Conservation (phyloP, 2,797 vertebrate species). For the Hemibagrus guttatus region DNA sequence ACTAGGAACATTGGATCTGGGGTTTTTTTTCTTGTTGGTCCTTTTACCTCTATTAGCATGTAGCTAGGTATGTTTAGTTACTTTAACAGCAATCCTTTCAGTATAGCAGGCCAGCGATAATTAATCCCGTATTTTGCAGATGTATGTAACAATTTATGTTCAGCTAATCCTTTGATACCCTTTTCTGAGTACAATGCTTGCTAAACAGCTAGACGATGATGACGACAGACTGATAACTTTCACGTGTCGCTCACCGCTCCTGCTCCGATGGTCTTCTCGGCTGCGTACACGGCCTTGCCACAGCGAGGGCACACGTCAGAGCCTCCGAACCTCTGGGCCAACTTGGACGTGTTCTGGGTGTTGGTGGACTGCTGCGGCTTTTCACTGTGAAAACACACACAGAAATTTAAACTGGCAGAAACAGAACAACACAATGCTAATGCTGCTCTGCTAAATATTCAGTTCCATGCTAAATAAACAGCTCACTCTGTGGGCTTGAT, state of each 20-base stretch:
- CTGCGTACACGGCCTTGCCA: slow-evolving; percentile 86
- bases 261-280: slow-evolving; percentile 91
- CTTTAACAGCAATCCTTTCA: neutral
- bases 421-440: neutral
- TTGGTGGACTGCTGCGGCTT: slow-evolving; percentile 79
- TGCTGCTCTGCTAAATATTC: neutral
- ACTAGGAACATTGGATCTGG: neutral
- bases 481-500: slow-evolving; percentile 88
- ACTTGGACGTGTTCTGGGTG: slow-evolving; percentile 83
- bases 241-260: slow-evolving; percentile 81
- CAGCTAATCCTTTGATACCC: neutral
- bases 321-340: slow-evolving; percentile 85
- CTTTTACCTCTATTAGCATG: neutral
- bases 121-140: neutral
- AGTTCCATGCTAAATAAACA: neutral
- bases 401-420: neutral
- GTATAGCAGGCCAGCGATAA: neutral
- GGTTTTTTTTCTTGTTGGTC: neutral
- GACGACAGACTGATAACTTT: neutral
- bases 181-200: neutral
- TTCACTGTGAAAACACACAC: slow-evolving; percentile 64
- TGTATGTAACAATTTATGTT: neutral
- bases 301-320: slow-evolving; percentile 89
- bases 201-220: neutral
- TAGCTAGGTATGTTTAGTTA: neutral